Conservation (phyloP, 1,140 invertebrate genomes). For the Plutomurus gul region DNA sequence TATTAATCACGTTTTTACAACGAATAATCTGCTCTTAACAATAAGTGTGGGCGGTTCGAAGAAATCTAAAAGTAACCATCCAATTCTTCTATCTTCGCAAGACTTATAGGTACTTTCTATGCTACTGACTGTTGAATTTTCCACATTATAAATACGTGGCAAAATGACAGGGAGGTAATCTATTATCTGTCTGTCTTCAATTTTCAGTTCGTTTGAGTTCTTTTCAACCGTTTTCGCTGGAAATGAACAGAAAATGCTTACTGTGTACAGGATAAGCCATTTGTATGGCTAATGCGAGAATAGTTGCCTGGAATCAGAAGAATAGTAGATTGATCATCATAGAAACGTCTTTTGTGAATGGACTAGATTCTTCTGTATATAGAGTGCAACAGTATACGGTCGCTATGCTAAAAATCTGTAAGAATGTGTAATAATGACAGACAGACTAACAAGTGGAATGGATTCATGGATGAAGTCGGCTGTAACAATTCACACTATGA, state of each 20-base stretch:
- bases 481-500: no score
- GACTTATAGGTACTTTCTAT: background rate
- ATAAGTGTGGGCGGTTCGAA: background rate
- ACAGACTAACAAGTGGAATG: no score
- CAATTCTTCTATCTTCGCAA: background rate
- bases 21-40: background rate
- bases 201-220: background rate
- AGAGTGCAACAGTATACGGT: no score
- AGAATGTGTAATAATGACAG: no score
- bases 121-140: background rate
- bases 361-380: no score
- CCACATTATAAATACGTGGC: background rate
- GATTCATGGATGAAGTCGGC: no score
- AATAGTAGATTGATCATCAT: conserved; percentile 1
- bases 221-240: background rate
- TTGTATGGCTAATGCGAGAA: background rate
- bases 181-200: conserved; percentile 2
- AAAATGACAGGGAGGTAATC: background rate
- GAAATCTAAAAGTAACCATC: background rate
- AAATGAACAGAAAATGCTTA: background rate
- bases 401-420: no score
- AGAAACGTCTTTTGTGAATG: background rate
- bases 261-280: background rate
- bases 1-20: background rate
- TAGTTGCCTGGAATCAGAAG: background rate